Evolutionary conservation across 1,140 invertebrate species (phyloP).

Genomic region (Cotesia glomerata): DNA sequence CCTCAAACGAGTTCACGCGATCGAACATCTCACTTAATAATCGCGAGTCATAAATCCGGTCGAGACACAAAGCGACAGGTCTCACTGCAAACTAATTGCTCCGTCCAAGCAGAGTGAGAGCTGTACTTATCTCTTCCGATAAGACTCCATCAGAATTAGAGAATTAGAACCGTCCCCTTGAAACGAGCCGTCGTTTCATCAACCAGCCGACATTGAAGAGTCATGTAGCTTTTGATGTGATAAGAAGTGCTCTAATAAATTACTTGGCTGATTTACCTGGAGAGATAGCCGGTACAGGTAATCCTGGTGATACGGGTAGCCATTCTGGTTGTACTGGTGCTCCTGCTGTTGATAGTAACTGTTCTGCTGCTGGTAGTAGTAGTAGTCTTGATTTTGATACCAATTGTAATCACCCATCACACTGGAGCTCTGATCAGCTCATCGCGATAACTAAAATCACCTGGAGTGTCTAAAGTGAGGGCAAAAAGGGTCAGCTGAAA

Average conservation of each 20-base stretch:
- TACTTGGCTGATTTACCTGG: constrained; percentile 48
- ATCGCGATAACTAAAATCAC: constrained; percentile 2
- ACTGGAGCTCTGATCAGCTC: constrained; percentile 23
- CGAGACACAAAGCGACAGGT: too few species aligned
- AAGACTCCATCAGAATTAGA: background rate
- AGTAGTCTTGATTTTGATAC: constrained; percentile 50
- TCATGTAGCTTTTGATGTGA: background rate
- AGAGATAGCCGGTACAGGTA: constrained; percentile 61
- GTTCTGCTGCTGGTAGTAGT: constrained; percentile 42
- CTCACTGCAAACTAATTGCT: background rate
- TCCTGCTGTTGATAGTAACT: constrained; percentile 37
- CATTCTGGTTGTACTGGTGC: background rate
- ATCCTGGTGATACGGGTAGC: constrained; percentile 54
- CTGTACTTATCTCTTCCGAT: background rate
- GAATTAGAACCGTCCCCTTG: too few species aligned
- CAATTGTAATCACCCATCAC: constrained; percentile 62
- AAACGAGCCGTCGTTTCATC: too few species aligned
- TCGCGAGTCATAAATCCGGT: too few species aligned
- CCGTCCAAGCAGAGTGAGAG: background rate
- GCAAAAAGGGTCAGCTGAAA: background rate
- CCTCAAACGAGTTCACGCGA: background rate
- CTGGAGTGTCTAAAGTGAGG: background rate
- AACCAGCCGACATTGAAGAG: constrained; percentile 9
- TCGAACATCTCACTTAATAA: background rate
- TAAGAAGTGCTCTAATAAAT: background rate